phyloP scores from a whole-genome alignment of 2,888 invertebrate genomes.

The Clitarchus hookeri region DNA sequence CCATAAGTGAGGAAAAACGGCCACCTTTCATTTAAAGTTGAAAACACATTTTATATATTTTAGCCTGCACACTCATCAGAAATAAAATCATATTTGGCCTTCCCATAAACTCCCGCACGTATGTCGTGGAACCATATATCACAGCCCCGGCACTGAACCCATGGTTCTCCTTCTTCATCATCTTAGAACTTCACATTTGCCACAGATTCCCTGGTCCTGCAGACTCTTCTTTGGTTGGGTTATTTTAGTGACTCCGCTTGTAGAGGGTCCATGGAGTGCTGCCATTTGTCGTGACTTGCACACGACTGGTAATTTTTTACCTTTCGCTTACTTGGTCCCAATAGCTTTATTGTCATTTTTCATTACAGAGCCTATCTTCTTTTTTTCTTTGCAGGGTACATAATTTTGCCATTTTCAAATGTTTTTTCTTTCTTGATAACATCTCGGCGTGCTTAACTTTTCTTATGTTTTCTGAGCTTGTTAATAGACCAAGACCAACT shows the following conservation, averaged over 20 bases:
- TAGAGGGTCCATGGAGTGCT: background rate
- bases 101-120: too few species aligned
- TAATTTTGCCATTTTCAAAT: background rate
- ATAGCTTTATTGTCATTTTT: background rate
- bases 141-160: background rate
- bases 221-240: background rate
- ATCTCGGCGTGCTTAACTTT: constrained; percentile 10
- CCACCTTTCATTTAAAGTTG: too few species aligned
- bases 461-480: background rate
- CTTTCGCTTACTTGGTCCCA: background rate
- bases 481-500: background rate
- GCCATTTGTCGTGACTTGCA: background rate
- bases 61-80: too few species aligned
- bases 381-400: constrained; percentile 4
- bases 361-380: background rate
- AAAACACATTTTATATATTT: too few species aligned
- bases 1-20: background rate
- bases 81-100: too few species aligned
- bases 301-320: background rate
- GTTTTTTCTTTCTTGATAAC: background rate
- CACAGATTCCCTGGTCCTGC: constrained; percentile 2
- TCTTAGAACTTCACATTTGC: background rate
- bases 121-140: background rate
- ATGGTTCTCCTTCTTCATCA: background rate
- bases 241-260: background rate